Percentiles rank a stretch among this genome's conserved stretches.
Conservation (phyloP, 2,888 invertebrate genomes). For the Hydropsyche betteni region DNA sequence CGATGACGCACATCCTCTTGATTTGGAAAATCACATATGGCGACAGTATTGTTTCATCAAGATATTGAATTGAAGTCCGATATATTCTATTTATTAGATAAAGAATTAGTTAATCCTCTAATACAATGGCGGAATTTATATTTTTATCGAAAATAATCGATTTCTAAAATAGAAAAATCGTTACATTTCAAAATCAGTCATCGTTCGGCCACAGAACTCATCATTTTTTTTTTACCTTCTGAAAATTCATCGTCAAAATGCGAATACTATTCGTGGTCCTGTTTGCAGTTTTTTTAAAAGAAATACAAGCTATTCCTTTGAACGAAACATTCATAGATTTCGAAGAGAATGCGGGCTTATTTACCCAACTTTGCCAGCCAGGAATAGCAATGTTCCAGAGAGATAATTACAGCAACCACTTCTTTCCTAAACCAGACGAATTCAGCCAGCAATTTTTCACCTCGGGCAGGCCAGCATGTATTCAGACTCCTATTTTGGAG, state of each 20-base stretch:
- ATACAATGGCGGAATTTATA: too few species aligned
- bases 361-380: not conserved
- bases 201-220: not conserved
- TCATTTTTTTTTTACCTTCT: not conserved
- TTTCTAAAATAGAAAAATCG: too few species aligned
- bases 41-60: too few species aligned
- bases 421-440: not conserved
- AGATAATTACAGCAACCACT: not conserved
- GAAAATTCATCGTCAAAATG: conserved; percentile 11
- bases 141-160: too few species aligned
- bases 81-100: too few species aligned
- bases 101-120: too few species aligned
- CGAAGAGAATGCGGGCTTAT: not conserved
- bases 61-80: too few species aligned
- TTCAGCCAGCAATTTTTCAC: not conserved
- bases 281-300: not conserved
- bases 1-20: too few species aligned
- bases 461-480: not conserved
- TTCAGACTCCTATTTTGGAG: not conserved
- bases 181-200: too few species aligned
- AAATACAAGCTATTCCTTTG: not conserved
- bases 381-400: not conserved
- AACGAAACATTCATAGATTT: not conserved
- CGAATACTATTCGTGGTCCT: not conserved
- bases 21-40: too few species aligned